These are phyloP conservation scores for Ahaetulla prasina DNA, from an alignment of 2,113 vertebrate genomes.

Conservation along the genomic window DNA sequence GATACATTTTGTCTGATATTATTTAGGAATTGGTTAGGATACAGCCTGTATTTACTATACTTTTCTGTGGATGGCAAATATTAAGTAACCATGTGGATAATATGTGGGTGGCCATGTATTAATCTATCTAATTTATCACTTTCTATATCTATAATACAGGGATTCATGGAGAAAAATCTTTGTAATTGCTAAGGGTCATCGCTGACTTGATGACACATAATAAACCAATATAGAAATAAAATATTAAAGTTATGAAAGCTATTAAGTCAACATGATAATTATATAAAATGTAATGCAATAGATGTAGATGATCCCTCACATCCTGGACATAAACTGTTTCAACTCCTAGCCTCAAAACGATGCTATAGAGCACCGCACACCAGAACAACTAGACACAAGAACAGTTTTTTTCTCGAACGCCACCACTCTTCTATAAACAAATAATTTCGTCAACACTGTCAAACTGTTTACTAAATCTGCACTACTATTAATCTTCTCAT, in stretches of 20 bases:
- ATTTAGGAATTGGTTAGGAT: not conserved
- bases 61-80: not conserved
- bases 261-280: not conserved
- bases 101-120: not conserved
- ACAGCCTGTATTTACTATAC: not conserved
- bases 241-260: not conserved
- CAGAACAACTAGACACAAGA: no score
- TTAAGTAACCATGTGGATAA: not conserved
- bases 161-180: not conserved
- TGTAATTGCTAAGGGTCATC: not conserved
- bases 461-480: no score
- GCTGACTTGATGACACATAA: not conserved
- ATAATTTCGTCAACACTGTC: no score
- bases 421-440: no score
- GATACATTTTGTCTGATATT: not conserved
- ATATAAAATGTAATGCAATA: not conserved
- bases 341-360: no score
- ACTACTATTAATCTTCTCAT: no score
- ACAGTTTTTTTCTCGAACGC: no score
- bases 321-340: no score
- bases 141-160: not conserved
- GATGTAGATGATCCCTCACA: no score
- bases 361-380: no score
- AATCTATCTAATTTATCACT: not conserved
- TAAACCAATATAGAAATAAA: not conserved